Base-by-base conservation (phyloP, 2,888 invertebrate genomes). In the Orthosia cruda region DNA sequence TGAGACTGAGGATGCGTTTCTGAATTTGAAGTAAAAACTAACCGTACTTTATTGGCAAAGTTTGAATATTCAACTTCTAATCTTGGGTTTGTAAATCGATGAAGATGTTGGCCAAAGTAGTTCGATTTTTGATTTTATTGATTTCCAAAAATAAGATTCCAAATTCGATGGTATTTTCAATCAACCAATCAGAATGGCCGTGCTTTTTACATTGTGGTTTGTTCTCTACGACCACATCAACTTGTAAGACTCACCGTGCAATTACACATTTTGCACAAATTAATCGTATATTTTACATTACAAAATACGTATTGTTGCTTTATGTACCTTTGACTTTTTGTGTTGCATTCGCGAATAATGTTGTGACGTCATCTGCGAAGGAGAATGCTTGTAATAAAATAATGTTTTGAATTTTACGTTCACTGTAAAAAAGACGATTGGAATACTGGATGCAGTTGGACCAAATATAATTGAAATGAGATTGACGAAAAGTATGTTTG, bases 301-400 rank as follows among this genome's bases (percentile, higher is more conserved):
- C 69, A 67, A 64, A 63, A 68, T 57, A 57, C 3, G 7, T 59
- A 63, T 71, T 68, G 63, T 80, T 84, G 55, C 80, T 16, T 70
- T 74, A 83, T 40, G 4, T 12, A 62, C 23, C 45, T 59, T 32
- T 68, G 47, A 79, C 49, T 62, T 67, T 49, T 54, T 23, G 47
- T 80, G 68, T 68, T 66, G 58, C 80, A 80, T 64, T 52, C 54
- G 5, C 45, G 55, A 80, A 45, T 66, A 80, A 84, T 80, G 26
- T 66, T 49, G 49, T 83, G 84, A 80, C 80, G 69, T 69, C 84
- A 84, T 13, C 18, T 11, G n/a, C 12, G 2, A n/a, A 40, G 23
- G 55, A 72, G 58, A 67, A 50, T 50, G 12, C 16, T n/a, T 55
- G 26, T 45, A 15, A 32, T 15, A 45, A 20, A 12, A 45, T 50